Percentiles rank a stretch among this genome's conserved stretches.
Evolutionary conservation across 2,797 vertebrate species (phyloP).

Genomic region (Thamnophis elegans): DNA sequence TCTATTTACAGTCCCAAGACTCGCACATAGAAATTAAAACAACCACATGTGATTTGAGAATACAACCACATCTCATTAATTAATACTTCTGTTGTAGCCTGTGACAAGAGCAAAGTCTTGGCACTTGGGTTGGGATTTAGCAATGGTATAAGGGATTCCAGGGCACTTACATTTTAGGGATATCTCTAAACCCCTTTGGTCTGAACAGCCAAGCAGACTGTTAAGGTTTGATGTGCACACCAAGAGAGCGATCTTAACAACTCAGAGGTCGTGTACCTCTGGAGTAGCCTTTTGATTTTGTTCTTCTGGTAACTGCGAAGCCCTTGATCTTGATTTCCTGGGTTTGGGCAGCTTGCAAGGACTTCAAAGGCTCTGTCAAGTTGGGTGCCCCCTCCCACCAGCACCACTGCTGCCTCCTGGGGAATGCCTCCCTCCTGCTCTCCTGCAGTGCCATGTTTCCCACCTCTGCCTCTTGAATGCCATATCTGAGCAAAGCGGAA

Average conservation of each 20-base stretch:
- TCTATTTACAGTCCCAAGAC: not conserved
- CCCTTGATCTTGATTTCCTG: not conserved
- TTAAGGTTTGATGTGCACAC: not conserved
- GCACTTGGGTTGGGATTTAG: not conserved
- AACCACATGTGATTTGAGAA: not conserved
- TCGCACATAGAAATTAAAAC: not conserved
- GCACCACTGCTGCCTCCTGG: not conserved
- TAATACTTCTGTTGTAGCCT: not conserved
- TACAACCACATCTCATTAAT: not conserved
- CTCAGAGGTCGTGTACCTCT: not conserved
- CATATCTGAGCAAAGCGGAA: not conserved
- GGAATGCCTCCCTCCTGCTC: not conserved
- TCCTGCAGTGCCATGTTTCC: not conserved
- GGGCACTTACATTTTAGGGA: not conserved
- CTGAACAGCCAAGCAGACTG: not conserved
- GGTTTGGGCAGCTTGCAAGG: not conserved
- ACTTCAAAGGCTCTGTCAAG: not conserved
- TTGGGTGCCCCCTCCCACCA: not conserved
- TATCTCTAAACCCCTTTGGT: not conserved
- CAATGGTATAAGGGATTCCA: not conserved
- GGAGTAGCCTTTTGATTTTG: not conserved
- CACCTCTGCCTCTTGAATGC: slow-evolving; percentile 13
- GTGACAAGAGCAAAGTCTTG: not conserved
- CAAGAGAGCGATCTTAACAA: not conserved
- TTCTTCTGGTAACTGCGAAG: not conserved